Evolutionary conservation across 92 coral and sea anemone genomes (phyloP).

Genomic region (Porites lobata): DNA sequence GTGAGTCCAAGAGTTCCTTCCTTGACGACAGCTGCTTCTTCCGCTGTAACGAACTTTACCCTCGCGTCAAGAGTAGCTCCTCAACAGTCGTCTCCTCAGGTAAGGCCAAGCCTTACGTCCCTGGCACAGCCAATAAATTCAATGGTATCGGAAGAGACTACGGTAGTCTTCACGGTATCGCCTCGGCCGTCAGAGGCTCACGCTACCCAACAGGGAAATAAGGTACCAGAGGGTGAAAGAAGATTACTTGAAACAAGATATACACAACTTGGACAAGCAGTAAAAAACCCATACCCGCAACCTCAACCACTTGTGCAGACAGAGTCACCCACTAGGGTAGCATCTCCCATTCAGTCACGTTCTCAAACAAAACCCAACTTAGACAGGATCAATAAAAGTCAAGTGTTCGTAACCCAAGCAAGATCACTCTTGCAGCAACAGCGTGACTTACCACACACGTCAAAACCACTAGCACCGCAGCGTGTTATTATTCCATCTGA

Average conservation of each 20-base stretch:
- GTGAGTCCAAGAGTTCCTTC: background rate
- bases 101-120: background rate
- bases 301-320: slow-evolving; percentile 24
- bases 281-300: background rate
- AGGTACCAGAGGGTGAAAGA: background rate
- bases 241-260: background rate
- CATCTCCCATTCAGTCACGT: background rate
- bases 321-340: background rate
- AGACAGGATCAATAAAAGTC: slow-evolving; percentile 7
- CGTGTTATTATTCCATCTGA: background rate
- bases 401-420: background rate
- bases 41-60: background rate
- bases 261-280: background rate
- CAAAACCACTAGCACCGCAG: background rate
- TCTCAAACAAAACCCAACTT: background rate
- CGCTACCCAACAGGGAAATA: background rate
- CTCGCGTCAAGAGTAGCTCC: background rate
- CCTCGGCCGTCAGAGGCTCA: background rate
- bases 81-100: slow-evolving; percentile 9
- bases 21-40: background rate
- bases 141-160: background rate
- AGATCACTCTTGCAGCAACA: slow-evolving; percentile 9
- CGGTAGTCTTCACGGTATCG: slow-evolving; percentile 30
- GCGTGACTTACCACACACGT: background rate
- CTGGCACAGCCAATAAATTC: background rate